Percentiles rank a stretch among this genome's conserved stretches.
Evolutionary conservation across 2,888 invertebrate genomes (phyloP).

Genomic region (Nymphalis polychloros): DNA sequence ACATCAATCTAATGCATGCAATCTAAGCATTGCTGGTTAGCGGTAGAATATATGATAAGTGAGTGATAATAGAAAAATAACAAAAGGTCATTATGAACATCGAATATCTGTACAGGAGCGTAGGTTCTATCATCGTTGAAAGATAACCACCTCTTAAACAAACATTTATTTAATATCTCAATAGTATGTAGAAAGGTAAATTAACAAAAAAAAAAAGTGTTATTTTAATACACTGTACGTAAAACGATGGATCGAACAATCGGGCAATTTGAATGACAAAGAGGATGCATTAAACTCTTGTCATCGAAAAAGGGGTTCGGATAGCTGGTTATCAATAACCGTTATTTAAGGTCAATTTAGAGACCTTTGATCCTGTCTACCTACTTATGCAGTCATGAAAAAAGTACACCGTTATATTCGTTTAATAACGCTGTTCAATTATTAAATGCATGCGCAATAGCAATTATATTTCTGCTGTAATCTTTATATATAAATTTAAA

Average conservation of each 20-base stretch:
- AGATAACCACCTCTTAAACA: too few relatives aligned
- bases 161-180: too few relatives aligned
- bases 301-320: slow-evolving; percentile 31
- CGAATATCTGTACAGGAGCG: too few relatives aligned
- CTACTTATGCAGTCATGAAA: slow-evolving; percentile 26
- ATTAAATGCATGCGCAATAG: slow-evolving; percentile 25
- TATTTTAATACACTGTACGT: too few relatives aligned
- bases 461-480: slow-evolving; percentile 14
- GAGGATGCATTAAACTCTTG: slow-evolving; percentile 30
- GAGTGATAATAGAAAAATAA: too few relatives aligned
- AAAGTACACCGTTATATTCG: slow-evolving; percentile 23
- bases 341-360: slow-evolving; percentile 35
- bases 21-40: too few relatives aligned
- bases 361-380: slow-evolving; percentile 28
- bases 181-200: too few relatives aligned
- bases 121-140: too few relatives aligned
- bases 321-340: slow-evolving; percentile 34
- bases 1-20: too few relatives aligned
- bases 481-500: slow-evolving; percentile 5
- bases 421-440: slow-evolving; percentile 19
- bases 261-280: slow-evolving; percentile 34
- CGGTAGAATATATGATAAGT: too few relatives aligned
- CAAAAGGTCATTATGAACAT: too few relatives aligned
- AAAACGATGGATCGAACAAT: slow-evolving; percentile 2
- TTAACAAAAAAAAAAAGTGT: too few relatives aligned